Evolutionary conservation across 2,888 invertebrate species (phyloP).

Genomic region (Drosophila anomalata): DNA sequence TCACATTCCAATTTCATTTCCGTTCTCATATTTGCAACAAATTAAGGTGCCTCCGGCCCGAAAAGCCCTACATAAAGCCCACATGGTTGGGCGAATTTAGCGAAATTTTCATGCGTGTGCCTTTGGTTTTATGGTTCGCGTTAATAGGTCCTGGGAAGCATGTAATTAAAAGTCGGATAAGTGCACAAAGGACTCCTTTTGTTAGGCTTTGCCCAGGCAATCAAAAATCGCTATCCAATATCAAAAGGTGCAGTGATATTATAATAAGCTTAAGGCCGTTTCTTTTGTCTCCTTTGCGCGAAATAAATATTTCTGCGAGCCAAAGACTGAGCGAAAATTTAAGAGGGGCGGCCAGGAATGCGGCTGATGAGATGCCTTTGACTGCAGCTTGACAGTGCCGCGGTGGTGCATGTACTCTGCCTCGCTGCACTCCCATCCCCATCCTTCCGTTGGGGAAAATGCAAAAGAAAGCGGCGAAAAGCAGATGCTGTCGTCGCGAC

Average conservation of each 20-base stretch:
- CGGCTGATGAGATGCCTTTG: slow-evolving; percentile 54
- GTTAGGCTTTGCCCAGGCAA: slow-evolving; percentile 17
- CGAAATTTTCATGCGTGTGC: slow-evolving; percentile 10
- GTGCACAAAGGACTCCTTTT: slow-evolving; percentile 9
- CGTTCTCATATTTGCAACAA: slow-evolving; percentile 35
- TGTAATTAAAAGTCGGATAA: slow-evolving; percentile 59
- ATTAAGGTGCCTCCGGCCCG: slow-evolving; percentile 52
- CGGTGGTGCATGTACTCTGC: slow-evolving; percentile 27
- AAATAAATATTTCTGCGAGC: slow-evolving; percentile 13
- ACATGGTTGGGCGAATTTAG: slow-evolving; percentile 15
- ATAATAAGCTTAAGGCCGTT: slow-evolving; percentile 16
- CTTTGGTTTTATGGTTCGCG: slow-evolving; percentile 8
- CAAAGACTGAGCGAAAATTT: slow-evolving; percentile 7
- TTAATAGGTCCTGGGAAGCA: slow-evolving; percentile 28
- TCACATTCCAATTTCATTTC: slow-evolving; percentile 34
- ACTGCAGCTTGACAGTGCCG: slow-evolving; percentile 37
- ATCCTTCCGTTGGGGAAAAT: slow-evolving; percentile 7
- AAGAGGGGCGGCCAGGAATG: background rate
- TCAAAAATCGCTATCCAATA: slow-evolving; percentile 46
- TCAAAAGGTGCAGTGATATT: slow-evolving; percentile 37
- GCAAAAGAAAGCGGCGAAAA: slow-evolving; percentile 44
- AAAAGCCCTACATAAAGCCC: slow-evolving; percentile 24
- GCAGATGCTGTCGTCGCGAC: slow-evolving; percentile 37
- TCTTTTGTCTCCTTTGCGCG: slow-evolving; percentile 1
- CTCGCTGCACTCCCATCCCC: background rate